Evolutionary conservation across 2,888 invertebrate species (phyloP), one percentile per base, ranked within the genome.

Genomic region (Cheilosia grossa): DNA sequence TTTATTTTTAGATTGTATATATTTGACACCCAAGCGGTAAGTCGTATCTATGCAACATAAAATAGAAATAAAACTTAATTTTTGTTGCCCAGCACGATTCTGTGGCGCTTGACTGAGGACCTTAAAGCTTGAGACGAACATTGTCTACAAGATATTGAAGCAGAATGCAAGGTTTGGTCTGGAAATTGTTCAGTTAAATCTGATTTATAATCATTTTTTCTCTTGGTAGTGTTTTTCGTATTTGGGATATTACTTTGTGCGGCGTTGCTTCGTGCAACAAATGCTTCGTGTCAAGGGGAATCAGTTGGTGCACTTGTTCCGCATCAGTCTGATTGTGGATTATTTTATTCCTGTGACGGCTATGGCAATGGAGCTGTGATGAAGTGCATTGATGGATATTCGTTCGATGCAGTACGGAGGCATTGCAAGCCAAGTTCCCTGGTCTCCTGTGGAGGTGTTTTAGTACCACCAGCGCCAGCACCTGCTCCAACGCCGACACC

Each of bases 281-380:
- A 2, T 9, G n/a, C 13, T 4, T 30, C 27, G n/a, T 69, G 77
- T 54, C 13, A n/a, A 2, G 61, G 54, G 0, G 7, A 21, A 30
- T 4, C 0, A 9, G 3, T 47, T 24, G 69, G 61, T 1, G n/a
- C 24, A 6, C 10, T 27, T 6, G 27, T 77, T 53, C 47, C 77
- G 19, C 53, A 77, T 47, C 61, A 77, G 19, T 21, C 37, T 4
- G n/a, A 77, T 27, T 77, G 77, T 21, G 19, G 2, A 27, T 27
- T 7, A 9, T 77, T 54, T 54, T 77, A 77, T 27, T 7, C n/a
- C 3, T 77, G 77, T 27, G 69, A 77, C 27, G 77, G 69, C 37
- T 54, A 40, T 19, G 69, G 77, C 0, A 54, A 69, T 27, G 51
- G 9, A 0, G 19, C 2, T 3, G 4, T 19, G 0, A 27, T 10